Evolutionary conservation across 2,888 invertebrate species (phyloP).

Genomic region (Rosalia funebris): DNA sequence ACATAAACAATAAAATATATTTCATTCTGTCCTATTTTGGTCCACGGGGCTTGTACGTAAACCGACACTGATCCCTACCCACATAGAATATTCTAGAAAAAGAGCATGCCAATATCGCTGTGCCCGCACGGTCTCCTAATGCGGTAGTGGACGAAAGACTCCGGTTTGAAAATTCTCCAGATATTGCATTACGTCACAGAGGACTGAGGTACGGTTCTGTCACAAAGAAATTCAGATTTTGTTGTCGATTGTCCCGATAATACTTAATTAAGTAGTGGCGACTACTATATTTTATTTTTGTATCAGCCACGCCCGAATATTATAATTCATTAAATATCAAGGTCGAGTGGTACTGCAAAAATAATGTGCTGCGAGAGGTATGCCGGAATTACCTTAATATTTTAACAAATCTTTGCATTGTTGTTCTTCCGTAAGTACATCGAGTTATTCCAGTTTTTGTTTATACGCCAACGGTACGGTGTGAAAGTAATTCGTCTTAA

Average conservation of each 20-base stretch:
- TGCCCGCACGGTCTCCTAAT: background rate
- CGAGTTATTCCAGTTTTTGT: background rate
- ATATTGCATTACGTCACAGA: background rate
- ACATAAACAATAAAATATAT: no score
- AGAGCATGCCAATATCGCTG: no score
- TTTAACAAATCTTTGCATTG: background rate
- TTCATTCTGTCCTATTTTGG: no score
- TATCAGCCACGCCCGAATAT: conserved; percentile 7
- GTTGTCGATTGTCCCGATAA: conserved; percentile 5
- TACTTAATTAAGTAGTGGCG: conserved; percentile 1
- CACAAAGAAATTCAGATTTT: background rate
- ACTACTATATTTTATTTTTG: conserved; percentile 12
- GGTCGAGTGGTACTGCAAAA: conserved; percentile 4
- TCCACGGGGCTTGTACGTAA: no score
- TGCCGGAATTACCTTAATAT: background rate
- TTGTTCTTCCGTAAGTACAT: background rate
- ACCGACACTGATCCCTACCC: no score
- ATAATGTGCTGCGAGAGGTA: background rate
- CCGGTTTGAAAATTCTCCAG: background rate
- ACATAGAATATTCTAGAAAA: no score
- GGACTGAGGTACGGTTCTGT: background rate
- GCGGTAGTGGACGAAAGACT: background rate
- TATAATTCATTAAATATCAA: conserved; percentile 4
- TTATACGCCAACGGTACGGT: no score
- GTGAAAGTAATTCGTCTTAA: no score